Evolutionary conservation across 2,888 invertebrate genomes (phyloP), one percentile per base, ranked within the genome.

Genomic region (Drosophila siamana): DNA sequence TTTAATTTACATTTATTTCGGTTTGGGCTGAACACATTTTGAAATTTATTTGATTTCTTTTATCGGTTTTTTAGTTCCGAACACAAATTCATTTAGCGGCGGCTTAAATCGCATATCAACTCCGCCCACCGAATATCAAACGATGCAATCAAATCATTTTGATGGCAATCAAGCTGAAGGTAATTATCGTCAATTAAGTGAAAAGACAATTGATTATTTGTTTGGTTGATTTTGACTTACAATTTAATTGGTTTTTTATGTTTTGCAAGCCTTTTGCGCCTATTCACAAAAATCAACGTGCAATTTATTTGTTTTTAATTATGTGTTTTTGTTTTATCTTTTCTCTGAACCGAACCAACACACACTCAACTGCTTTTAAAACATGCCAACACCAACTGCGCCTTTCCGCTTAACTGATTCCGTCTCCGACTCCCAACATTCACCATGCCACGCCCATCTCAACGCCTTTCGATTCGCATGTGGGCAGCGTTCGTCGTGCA

Each of bases 401-500:
- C 64, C 44, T 64, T 60, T 51, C 46, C 57, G 61, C 61, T 60
- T 28, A 62, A 69, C 56, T 67, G 56, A 48, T 28, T 33, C 33
- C 51, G 22, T 33, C 48, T 38, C 24, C 26, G 22, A 40, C 36
- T 40, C 26, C 38, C 38, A 26, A 24, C 2, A 38, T 16, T 22
- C 36, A 30, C 46, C 36, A 38, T 38, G 36, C 36, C 61, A 43
- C 73, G 48, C 40, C 52, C 52, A 57, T 55, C 64, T 56, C 61
- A 57, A 61, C 81, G 64, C 43, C 46, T 51, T 38, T 40, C 24
- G 62, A 55, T 69, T 60, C 63, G 55, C 63, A 63, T 67, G 57
- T 64, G 69, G 41, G 62, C 80, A 92, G 92, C 91, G 71, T 97
- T 96, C 92, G 95, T 97, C 44, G 97, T 97, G 69, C 97, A 97